Conservation (phyloP, 2,113 vertebrate genomes). For the Lampris incognitus region DNA sequence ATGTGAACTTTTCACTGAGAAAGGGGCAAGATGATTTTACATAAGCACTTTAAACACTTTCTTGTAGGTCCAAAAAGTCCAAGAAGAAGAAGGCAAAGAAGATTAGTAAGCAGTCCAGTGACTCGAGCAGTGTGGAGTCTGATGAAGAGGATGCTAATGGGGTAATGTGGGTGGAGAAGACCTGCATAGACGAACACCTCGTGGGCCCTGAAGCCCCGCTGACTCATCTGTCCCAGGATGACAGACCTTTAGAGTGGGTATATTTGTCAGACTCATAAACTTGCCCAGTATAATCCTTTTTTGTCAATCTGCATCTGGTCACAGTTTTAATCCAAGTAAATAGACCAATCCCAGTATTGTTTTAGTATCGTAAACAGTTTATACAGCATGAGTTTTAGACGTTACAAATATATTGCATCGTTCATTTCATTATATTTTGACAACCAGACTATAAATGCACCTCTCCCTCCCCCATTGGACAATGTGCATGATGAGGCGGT, state of each 20-base stretch:
- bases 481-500: too few relatives aligned
- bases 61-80: constrained; percentile 88
- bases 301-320: too few relatives aligned
- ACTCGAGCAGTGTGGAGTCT: constrained; percentile 90
- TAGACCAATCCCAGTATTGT: too few relatives aligned
- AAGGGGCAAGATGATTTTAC: neutral
- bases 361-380: too few relatives aligned
- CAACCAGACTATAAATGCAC: too few relatives aligned
- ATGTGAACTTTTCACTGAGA: neutral
- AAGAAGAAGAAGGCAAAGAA: constrained; percentile 92
- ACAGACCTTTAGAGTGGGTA: constrained; percentile 94
- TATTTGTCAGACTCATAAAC: neutral
- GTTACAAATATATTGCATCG: too few relatives aligned
- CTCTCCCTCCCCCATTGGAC: too few relatives aligned
- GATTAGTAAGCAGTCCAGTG: constrained; percentile 88
- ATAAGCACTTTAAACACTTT: constrained; percentile 5
- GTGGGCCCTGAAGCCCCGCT: constrained; percentile 97
- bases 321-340: too few relatives aligned
- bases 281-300: neutral
- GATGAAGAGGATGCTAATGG: constrained; percentile 78
- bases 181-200: constrained; percentile 86
- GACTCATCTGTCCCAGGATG: constrained; percentile 90
- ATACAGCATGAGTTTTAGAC: too few relatives aligned
- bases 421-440: too few relatives aligned
- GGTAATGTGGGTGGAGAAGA: constrained; percentile 92